Base-by-base conservation (phyloP, 2,888 invertebrate genomes). In the Carabus problematicus region DNA sequence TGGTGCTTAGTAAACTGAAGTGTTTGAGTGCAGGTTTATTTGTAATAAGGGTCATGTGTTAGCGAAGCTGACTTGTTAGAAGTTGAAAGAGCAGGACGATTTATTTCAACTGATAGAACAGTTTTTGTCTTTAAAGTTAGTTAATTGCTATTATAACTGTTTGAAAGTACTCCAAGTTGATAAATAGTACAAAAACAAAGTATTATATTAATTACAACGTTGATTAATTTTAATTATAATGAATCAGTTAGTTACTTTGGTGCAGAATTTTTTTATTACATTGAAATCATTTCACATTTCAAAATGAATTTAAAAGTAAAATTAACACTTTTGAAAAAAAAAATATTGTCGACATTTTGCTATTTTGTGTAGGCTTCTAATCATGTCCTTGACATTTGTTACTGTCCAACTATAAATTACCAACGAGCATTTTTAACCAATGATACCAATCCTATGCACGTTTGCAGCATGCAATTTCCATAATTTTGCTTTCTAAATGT, bases 401-500 rank as follows among this genome's bases (percentile, higher is more conserved):
- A 39, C 12, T 55, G 60, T 29, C 29, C 29, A 29, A 29, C 29
- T 29, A 29, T 29, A 29, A 29, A 29, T 19, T 60, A 45, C 45
- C 60, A 60, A 60, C 43, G 29, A 60, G 43, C 43, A 43, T 60
- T 45, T 45, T 60, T 60, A 45, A 42, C 45, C 29, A 45, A 16
- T 60, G 11, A 12, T 55, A 12, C 45, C 3, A 12, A n/a, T 45
- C n/a, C 8, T 9, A 19, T 16, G 43, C 42, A 42, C 41, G 42
- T 42, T 19, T 43, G 19, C 19, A 18, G 18, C 18, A 19, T 43
- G 42, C 42, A 58, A 42, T 59, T 58, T 59, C 42, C 59, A 59
- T n/a, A 45, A 59, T 60, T 60, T 60, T 60, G 60, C 60, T 60
- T 60, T 60, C 60, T 60, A 60, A 60, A 52, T 29, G 29, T 29